Conservation (phyloP, 2,888 invertebrate genomes). For the Philereme transversata region DNA sequence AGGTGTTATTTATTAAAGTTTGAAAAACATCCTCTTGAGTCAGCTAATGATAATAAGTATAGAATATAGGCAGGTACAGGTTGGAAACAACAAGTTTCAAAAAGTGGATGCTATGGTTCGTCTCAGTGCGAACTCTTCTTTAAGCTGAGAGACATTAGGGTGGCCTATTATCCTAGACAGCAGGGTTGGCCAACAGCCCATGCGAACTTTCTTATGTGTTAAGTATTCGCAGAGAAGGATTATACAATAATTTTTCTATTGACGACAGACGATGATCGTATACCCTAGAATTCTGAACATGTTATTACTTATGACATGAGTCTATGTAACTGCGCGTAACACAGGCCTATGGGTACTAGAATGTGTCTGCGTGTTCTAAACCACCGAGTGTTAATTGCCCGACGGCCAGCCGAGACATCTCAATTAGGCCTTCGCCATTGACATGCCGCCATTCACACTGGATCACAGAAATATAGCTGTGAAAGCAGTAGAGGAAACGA, state of each 20-base stretch:
- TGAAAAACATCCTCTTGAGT: slow-evolving; percentile 5
- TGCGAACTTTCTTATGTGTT: too few relatives aligned
- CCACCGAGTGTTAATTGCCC: slow-evolving; percentile 61
- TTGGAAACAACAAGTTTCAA: too few relatives aligned
- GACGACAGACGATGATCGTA: neutral
- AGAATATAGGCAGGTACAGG: too few relatives aligned
- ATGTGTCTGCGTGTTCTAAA: slow-evolving; percentile 40
- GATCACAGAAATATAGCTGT: slow-evolving; percentile 15
- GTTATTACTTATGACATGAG: neutral
- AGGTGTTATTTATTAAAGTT: slow-evolving; percentile 5
- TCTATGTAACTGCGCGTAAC: slow-evolving; percentile 24
- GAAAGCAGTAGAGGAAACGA: slow-evolving; percentile 9
- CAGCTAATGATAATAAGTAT: neutral
- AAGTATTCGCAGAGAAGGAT: too few relatives aligned
- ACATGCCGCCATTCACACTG: slow-evolving; percentile 60
- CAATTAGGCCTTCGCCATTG: slow-evolving; percentile 64
- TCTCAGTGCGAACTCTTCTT: too few relatives aligned
- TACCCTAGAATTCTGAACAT: slow-evolving; percentile 12
- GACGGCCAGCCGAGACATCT: slow-evolving; percentile 51
- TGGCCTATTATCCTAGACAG: too few relatives aligned
- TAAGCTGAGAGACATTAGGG: too few relatives aligned
- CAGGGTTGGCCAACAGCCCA: too few relatives aligned
- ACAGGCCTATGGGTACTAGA: slow-evolving; percentile 11
- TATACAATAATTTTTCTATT: too few relatives aligned
- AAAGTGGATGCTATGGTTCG: too few relatives aligned